Base-by-base conservation (phyloP, 2,113 vertebrate genomes). In the Channa maculata region DNA sequence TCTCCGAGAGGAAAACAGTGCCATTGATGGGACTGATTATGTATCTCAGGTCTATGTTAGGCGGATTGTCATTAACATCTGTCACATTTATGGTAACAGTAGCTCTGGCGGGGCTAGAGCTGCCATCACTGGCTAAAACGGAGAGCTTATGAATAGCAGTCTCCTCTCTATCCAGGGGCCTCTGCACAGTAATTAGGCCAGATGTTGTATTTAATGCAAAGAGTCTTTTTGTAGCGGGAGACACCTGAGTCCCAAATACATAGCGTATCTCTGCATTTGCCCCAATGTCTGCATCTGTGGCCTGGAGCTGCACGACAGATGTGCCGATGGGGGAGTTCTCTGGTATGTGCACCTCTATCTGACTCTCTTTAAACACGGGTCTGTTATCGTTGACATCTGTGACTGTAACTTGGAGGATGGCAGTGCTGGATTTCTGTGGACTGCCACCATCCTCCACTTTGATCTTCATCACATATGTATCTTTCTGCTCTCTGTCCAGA, bases 381-480 rank as follows among this genome's bases (percentile, higher is more conserved):
- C 94, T 94, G 94, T 99, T 99, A 88, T 99, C 98, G 71, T 99
- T 99, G 51, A 99, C 97, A 90, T 99, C 98, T 79, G 96, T 99
- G 77, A 99, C 97, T 70, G 97, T 98, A 46, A 99, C 97, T 91
- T 99, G 98, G 48, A 99, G 96, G 80, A 99, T 99, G 68, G 98
- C 98, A 0, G 98, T 99, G 95, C 98, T 99, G 94, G 98, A 99
- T 93, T 98, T 99, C 89, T 98, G 97, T 0, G 98, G 98, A 14
- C 89, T 96, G 43, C 98, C 98, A 59, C 98, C 98, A 58, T 99
- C 98, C 89, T 99, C 97, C 53, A 99, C 98, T 93, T 99, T 99
- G 89, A 99, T 97, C 94, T 99, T 99, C 98, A 99, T 99, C 87
- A 99, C 98, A 24, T 99, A 99, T 14, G 97, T 99, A 67, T 99